phyloP scores from a whole-genome alignment of 2,888 invertebrate species.

The Sialis lutaria region DNA sequence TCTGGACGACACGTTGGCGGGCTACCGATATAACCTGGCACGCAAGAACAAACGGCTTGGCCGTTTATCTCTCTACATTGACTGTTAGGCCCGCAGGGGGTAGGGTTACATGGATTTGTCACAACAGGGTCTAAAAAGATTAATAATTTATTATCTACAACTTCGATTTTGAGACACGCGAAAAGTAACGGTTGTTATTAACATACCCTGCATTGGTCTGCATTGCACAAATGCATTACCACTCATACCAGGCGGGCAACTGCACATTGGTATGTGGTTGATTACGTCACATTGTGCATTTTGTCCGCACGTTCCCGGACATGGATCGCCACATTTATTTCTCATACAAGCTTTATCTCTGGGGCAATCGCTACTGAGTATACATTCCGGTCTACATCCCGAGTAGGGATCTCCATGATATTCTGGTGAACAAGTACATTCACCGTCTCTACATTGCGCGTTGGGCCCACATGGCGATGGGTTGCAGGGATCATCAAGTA shows the following conservation, averaged over 20 bases:
- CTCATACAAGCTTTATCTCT: conserved; percentile 43
- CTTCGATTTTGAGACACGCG: not conserved
- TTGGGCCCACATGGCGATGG: conserved; percentile 43
- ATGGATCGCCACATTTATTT: conserved; percentile 43
- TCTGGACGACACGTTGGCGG: conserved; percentile 35
- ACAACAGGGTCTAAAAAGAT: conserved; percentile 24
- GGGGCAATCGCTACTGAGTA: conserved; percentile 44
- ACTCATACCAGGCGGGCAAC: conserved; percentile 39
- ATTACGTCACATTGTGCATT: conserved; percentile 39
- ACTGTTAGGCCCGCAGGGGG: conserved; percentile 20
- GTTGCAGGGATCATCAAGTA: conserved; percentile 31
- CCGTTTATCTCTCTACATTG: conserved; percentile 18
- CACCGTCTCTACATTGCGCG: conserved; percentile 28
- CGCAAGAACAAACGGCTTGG: conserved; percentile 16
- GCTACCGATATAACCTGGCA: conserved; percentile 18
- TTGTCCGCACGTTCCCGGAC: conserved; percentile 47
- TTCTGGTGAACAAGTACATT: conserved; percentile 20
- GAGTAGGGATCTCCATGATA: conserved; percentile 28
- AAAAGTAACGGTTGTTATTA: not conserved
- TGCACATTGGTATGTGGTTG: conserved; percentile 41
- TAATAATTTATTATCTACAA: conserved; percentile 27
- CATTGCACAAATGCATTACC: conserved; percentile 53
- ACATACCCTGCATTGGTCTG: conserved; percentile 31
- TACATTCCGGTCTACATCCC: conserved; percentile 41
- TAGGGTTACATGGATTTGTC: conserved; percentile 15